A percentile compares a stretch with the other conserved stretches of the same genome.
phyloP scores from a whole-genome alignment of 2,888 invertebrate species.

The Dasysyrphus albostriatus region DNA sequence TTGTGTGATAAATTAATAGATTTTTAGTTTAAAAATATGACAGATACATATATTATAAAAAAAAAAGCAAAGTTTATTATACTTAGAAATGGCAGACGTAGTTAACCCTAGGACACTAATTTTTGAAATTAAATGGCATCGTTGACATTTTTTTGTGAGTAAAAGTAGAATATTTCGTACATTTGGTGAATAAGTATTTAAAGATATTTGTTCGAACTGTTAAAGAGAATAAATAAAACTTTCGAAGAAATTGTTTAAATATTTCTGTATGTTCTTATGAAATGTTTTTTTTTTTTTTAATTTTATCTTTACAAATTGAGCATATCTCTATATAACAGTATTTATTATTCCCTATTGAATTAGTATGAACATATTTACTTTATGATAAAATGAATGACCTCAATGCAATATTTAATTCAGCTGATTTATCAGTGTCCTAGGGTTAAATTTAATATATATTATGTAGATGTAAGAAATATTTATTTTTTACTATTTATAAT shows the following conservation, averaged over 20 bases:
- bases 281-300: too few species aligned
- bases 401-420: neutral
- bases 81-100: slow-evolving; percentile 1
- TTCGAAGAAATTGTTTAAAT: too few species aligned
- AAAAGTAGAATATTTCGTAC: too few species aligned
- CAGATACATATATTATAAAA: slow-evolving; percentile 1
- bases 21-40: slow-evolving; percentile 21
- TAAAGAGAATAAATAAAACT: too few species aligned
- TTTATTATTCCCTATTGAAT: too few species aligned
- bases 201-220: too few species aligned
- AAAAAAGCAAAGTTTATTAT: slow-evolving; percentile 1
- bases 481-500: neutral
- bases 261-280: too few species aligned
- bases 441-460: slow-evolving; percentile 41
- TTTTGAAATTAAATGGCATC: neutral
- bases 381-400: neutral
- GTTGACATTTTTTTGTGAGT: neutral
- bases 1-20: slow-evolving; percentile 50
- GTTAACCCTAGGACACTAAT: slow-evolving; percentile 56
- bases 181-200: too few species aligned
- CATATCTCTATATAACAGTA: too few species aligned
- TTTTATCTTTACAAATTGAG: too few species aligned
- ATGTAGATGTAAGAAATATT: neutral
- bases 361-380: neutral
- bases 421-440: slow-evolving; percentile 27